phyloP scores from a whole-genome alignment of 2,888 invertebrate genomes.

The Chrysolina haemoptera region DNA sequence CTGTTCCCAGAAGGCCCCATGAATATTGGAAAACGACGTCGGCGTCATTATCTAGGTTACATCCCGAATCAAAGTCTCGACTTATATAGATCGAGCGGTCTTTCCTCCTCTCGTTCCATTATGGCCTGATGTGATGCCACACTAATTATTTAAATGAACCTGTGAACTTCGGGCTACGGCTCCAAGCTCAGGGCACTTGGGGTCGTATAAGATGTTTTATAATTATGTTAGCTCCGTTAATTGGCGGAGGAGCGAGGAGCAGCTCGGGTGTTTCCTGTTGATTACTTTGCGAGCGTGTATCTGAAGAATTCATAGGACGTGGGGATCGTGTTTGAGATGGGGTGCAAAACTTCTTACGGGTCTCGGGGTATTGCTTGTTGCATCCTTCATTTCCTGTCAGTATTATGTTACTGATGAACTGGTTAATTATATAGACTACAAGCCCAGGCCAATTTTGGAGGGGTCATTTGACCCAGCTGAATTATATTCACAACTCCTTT shows the following conservation, averaged over 20 bases:
- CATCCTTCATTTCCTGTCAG: no score
- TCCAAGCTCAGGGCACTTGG: neutral
- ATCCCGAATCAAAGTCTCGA: neutral
- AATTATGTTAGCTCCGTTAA: constrained; percentile 11
- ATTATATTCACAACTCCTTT: no score
- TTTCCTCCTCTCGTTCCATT: constrained; percentile 27
- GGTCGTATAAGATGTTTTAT: constrained; percentile 14
- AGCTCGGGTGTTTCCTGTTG: neutral
- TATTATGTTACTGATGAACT: no score
- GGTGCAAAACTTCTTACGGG: no score
- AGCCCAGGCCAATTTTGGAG: no score
- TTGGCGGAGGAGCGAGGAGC: neutral
- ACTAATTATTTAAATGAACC: constrained; percentile 41
- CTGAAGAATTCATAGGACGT: neutral
- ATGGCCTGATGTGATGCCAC: constrained; percentile 34
- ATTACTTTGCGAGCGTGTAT: neutral
- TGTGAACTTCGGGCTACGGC: constrained; percentile 11
- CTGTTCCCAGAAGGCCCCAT: neutral
- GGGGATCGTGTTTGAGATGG: neutral
- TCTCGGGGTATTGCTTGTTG: no score
- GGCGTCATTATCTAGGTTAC: constrained; percentile 6
- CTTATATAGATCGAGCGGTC: neutral
- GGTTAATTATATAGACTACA: no score
- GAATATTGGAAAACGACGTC: constrained; percentile 16
- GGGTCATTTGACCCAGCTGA: no score